Conservation (phyloP, 2,113 vertebrate species). For the Emberiza fucata region DNA sequence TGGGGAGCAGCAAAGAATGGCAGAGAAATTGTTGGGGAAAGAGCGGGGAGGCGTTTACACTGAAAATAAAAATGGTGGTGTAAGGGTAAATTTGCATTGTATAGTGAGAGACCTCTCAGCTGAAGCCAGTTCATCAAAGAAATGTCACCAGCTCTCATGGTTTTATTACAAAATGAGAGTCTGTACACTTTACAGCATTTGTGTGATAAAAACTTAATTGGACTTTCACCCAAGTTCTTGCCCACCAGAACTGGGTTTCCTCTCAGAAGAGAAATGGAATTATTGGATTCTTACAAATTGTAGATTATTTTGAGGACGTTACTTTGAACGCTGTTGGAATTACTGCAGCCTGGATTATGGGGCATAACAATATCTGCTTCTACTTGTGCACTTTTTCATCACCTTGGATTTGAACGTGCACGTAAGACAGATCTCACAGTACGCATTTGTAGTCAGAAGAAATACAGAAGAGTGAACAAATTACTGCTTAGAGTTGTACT, state of each 20-base stretch:
- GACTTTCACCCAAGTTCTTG: neutral
- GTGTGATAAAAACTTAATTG: neutral
- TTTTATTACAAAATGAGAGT: neutral
- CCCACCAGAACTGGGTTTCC: neutral
- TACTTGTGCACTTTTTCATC: neutral
- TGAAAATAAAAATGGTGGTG: neutral
- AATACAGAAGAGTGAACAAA: neutral
- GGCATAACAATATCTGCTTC: neutral
- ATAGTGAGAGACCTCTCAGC: rapidly evolving
- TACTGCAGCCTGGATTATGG: neutral
- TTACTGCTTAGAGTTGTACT: neutral
- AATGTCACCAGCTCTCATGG: neutral
- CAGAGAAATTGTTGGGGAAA: neutral
- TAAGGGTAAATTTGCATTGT: neutral
- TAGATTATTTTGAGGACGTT: neutral
- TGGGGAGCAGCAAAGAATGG: neutral
- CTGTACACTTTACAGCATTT: neutral
- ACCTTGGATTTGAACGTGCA: neutral
- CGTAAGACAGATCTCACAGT: rapidly evolving
- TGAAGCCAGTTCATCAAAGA: neutral
- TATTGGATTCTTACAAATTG: neutral
- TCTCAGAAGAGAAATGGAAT: neutral
- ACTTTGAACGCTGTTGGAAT: neutral
- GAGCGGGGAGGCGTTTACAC: neutral
- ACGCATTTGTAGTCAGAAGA: neutral